Conservation (phyloP, 2,797 vertebrate genomes). For the Eupleurogrammus muticus region DNA sequence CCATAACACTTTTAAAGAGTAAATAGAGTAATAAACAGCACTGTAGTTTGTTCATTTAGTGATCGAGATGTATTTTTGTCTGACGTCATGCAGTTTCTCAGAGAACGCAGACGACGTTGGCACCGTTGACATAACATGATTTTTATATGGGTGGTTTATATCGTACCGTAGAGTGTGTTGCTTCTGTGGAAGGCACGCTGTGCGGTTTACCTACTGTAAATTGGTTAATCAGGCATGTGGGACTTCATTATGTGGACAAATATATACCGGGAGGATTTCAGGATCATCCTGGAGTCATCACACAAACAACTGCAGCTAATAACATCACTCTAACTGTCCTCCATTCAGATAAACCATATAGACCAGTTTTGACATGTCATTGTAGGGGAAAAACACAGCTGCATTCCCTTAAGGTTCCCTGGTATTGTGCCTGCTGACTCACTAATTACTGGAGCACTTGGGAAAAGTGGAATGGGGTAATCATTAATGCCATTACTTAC, state of each 20-base stretch:
- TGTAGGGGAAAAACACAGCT: no score
- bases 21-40: neutral
- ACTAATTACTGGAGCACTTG: no score
- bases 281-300: no score
- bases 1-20: neutral
- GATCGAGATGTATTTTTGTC: constrained; percentile 1
- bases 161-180: constrained; percentile 3
- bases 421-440: no score
- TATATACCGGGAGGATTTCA: neutral
- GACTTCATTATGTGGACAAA: neutral
- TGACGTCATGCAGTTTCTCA: constrained; percentile 1
- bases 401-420: no score
- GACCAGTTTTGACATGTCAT: no score
- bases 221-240: neutral
- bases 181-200: neutral
- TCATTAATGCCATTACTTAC: no score
- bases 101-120: neutral
- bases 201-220: neutral
- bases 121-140: neutral
- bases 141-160: constrained; percentile 8
- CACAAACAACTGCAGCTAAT: no score
- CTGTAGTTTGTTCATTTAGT: no score
- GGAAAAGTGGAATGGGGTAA: no score
- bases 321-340: no score
- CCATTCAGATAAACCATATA: no score